Evolutionary conservation across 2,888 invertebrate species (phyloP), one percentile per base, ranked within the genome.

Genomic region (Philonicus albiceps): DNA sequence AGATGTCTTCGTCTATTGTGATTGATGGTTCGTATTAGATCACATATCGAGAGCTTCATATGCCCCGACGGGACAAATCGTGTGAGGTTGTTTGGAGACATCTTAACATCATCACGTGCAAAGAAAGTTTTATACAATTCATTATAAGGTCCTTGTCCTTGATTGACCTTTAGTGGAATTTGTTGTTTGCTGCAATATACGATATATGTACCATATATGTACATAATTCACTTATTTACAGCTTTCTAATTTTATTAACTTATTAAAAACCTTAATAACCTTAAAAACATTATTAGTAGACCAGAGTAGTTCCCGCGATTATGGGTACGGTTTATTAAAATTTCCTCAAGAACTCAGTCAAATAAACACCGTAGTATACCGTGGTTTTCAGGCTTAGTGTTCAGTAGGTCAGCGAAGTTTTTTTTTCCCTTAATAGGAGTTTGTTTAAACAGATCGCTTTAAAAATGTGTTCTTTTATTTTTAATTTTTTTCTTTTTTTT

Each of bases 1-100:
- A 89, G 88, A 89, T 89, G 88, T 89, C 88, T 88, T 88, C 86
- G 87, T 87, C 88, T 87, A 88, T 89, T 88, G 89, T 89, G 89
- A 89, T 89, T 89, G 89, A 89, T 89, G 87, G 88, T 87, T 85
- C 86, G 80, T 86, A 88, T 88, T 88, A 87, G 87, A 86, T 87
- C 88, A 86, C 87, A 86, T 86, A 86, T 88, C 86, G 80, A 53
- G 55, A 81, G 34, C 86, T 85, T 86, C 78, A 86, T 88, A 88
- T 86, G 87, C 86, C 81, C 86, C 87, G 86, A 87, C 86, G 87
- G 87, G 88, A 88, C 87, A 88, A 88, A 89, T 89, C 87, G 88
- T 78, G 73, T 86, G 87, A 86, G 88, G 88, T 88, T 89, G 73
- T 40, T 84, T 43, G 7, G 73, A 73, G 84, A 84, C 84, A 84